Evolutionary conservation across 2,797 vertebrate genomes (phyloP).

Genomic region (Telmatherina bonti): DNA sequence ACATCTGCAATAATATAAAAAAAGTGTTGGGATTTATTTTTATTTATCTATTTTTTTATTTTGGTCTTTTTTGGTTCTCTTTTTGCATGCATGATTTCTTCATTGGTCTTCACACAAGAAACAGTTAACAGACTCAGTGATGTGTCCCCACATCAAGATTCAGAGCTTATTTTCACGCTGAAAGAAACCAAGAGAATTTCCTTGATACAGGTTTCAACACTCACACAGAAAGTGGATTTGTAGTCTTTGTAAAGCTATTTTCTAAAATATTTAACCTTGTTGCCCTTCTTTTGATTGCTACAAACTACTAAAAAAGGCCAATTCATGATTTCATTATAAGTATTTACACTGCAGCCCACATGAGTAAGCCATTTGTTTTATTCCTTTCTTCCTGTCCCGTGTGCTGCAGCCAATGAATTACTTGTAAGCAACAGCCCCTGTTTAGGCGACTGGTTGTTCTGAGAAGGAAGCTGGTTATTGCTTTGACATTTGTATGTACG

Average conservation of each 20-base stretch:
- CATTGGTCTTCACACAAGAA: conserved; percentile 24
- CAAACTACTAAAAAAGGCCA: conserved; percentile 33
- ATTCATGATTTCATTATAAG: conserved; percentile 43
- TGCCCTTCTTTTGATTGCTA: conserved; percentile 21
- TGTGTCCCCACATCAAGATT: conserved; percentile 12
- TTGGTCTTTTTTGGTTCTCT: too few relatives aligned
- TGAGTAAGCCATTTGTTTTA: conserved; percentile 30
- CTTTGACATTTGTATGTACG: conserved; percentile 75
- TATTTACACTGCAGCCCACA: conserved; percentile 27
- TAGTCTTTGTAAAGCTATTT: conserved; percentile 32
- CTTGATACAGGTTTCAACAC: conserved; percentile 31
- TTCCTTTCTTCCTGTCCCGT: conserved; percentile 16
- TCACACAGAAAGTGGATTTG: conserved; percentile 20
- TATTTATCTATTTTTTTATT: too few relatives aligned
- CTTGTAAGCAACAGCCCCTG: conserved; percentile 64
- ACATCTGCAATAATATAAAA: conserved; percentile 52
- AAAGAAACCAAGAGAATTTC: conserved; percentile 35
- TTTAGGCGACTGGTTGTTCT: conserved; percentile 56
- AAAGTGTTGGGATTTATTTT: conserved; percentile 19
- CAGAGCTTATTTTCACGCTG: conserved; percentile 35
- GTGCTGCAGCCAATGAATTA: conserved; percentile 54
- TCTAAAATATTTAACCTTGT: conserved; percentile 38
- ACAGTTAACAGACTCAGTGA: conserved; percentile 19
- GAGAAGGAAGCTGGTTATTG: conserved; percentile 80
- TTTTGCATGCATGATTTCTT: conserved; percentile 32